A percentile compares a stretch with the other conserved stretches of the same genome.
These are phyloP conservation scores for Cremastinae sp. DNA, from an alignment of 2,888 invertebrate genomes.

Conservation along the genomic window DNA sequence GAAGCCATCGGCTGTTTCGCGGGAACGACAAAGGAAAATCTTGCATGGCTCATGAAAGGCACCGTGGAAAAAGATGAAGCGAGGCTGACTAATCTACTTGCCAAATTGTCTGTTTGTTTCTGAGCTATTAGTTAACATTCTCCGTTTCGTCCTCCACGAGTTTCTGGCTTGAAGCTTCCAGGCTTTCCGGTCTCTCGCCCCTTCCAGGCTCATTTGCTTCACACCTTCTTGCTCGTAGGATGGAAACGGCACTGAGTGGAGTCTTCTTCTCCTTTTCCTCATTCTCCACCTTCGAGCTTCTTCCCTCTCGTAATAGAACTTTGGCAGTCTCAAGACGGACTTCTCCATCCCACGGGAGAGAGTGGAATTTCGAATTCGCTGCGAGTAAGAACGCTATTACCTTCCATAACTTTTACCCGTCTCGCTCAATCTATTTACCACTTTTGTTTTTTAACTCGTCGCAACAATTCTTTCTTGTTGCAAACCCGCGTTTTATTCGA, in stretches of 20 bases:
- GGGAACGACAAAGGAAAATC: conserved; percentile 35
- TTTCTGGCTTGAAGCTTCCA: conserved; percentile 36
- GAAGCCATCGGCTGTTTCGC: conserved; percentile 17
- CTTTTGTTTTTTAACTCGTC: conserved; percentile 2
- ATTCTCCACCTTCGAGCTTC: conserved; percentile 22
- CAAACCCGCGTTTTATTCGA: neutral
- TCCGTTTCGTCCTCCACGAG: conserved; percentile 57
- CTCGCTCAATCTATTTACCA: neutral
- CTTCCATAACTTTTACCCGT: neutral
- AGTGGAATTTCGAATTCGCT: conserved; percentile 9
- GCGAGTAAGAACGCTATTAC: neutral
- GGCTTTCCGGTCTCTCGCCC: conserved; percentile 46
- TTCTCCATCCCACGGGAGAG: conserved; percentile 19
- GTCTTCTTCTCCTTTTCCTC: conserved; percentile 9
- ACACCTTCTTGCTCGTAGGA: conserved; percentile 43
- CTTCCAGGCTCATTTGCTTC: conserved; percentile 28
- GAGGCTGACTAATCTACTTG: conserved; percentile 59
- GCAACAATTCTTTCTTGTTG: neutral
- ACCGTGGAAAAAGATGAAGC: too few species aligned
- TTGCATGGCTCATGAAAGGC: neutral
- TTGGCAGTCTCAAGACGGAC: conserved; percentile 20
- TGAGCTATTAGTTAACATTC: conserved; percentile 67
- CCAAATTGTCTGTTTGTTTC: conserved; percentile 69
- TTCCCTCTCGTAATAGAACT: conserved; percentile 36
- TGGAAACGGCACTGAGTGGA: conserved; percentile 33